phyloP scores from a whole-genome alignment of 2,888 invertebrate species.

The Amblyjoppa fuscipennis region DNA sequence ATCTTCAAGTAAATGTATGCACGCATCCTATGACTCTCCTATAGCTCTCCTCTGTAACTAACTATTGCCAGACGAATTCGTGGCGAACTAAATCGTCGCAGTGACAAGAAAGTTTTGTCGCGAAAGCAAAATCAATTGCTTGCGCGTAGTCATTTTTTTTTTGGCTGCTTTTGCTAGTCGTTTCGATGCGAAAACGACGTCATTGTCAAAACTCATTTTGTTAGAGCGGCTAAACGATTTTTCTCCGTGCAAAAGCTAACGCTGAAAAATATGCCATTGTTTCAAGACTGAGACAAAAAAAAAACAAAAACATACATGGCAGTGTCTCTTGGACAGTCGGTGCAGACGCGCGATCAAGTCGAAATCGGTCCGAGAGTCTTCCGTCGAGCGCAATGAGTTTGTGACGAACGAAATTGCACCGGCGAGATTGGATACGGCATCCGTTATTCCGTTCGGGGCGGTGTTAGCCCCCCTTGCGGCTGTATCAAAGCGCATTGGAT shows the following conservation, averaged over 20 bases:
- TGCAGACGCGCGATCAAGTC: constrained; percentile 18
- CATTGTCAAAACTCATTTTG: too few species aligned
- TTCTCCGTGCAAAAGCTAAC: not conserved
- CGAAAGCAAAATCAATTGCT: too few species aligned
- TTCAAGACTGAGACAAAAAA: not conserved
- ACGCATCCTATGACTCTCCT: too few species aligned
- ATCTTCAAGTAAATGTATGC: too few species aligned
- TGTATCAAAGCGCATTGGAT: constrained; percentile 45
- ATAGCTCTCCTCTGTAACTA: too few species aligned
- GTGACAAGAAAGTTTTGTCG: too few species aligned
- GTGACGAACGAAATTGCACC: constrained; percentile 20
- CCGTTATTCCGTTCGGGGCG: constrained; percentile 23
- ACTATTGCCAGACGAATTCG: too few species aligned
- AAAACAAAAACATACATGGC: not conserved
- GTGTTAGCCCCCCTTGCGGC: constrained; percentile 10
- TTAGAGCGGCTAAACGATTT: too few species aligned
- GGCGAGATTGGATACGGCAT: not conserved
- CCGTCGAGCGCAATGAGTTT: constrained; percentile 3
- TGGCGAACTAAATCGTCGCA: too few species aligned
- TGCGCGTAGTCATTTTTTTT: too few species aligned
- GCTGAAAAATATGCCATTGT: not conserved
- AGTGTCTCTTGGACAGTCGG: not conserved
- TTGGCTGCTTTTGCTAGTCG: too few species aligned
- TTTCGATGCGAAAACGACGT: too few species aligned
- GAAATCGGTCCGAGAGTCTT: not conserved